Base-by-base conservation (phyloP, 2,888 invertebrate genomes). In the Ptilodon capucinus region DNA sequence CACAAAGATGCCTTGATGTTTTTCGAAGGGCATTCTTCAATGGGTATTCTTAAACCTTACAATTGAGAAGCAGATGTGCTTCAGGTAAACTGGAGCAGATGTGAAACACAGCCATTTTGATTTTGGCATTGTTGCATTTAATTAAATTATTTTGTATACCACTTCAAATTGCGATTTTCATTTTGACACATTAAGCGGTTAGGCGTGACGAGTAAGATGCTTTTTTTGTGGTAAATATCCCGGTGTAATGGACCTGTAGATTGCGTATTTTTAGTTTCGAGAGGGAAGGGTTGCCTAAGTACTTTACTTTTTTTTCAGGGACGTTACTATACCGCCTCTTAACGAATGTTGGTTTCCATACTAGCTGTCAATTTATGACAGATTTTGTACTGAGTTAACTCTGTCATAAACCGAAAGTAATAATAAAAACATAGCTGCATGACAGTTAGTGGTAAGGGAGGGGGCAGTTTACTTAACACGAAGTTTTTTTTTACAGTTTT, bases 51-150 rank as follows among this genome's bases (percentile, higher is more conserved):
- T 41, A 38, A 46, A 48, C 45, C 57, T 57, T 60, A 58, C 59
- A 19, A 40, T 62, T 65, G 54, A 69, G 68, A 64, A 78, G 84
- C 90, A 88, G 89, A 87, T 90, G 88, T 82, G 74, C 46, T 34
- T 30, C 83, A 86, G 86, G 84, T 84, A 85, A 86, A 85, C 76
- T 83, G 78, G 88, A 56, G 81, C 86, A 88, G 88, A 86, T 90
- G 89, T 73, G 76, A 83, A 80, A 81, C 80, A 82, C 78, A 65
- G 64, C 59, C 48, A 59, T 46, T 59, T 44, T 57, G 64, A 58
- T 58, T 60, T 54, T 39, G 54, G 54, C 60, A 72, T 81, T 82
- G 80, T 79, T 70, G 65, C 67, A 43, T 52, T 81, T 86, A 84
- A 88, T 87, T 85, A 79, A 80, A 86, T 86, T 81, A 84, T 76